These are phyloP conservation scores for Camponotus vicinus DNA, from an alignment of 1,140 invertebrate species.

Conservation along the genomic window DNA sequence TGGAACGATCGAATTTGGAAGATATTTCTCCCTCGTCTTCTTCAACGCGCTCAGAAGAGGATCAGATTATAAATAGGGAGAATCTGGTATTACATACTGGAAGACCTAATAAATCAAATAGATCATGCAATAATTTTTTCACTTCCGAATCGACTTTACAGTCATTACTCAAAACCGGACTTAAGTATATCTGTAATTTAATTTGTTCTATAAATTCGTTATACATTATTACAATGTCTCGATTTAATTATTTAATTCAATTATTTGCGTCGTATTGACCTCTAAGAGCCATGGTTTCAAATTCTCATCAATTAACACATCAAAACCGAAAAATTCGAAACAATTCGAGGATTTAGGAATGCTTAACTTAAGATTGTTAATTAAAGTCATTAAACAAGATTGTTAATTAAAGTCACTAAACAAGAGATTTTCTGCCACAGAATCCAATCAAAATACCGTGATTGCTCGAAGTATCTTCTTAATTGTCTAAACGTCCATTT, in stretches of 20 bases:
- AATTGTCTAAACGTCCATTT: conserved; percentile 94
- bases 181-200: conserved; percentile 91
- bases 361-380: conserved; percentile 88
- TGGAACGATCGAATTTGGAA: conserved; percentile 76
- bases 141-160: conserved; percentile 93
- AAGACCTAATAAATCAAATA: conserved; percentile 93
- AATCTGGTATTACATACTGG: conserved; percentile 91
- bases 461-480: conserved; percentile 90
- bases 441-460: conserved; percentile 91
- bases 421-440: conserved; percentile 92
- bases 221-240: not conserved
- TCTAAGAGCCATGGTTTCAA: conserved; percentile 96
- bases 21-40: conserved; percentile 76
- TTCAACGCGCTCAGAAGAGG: conserved; percentile 74
- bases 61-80: conserved; percentile 88
- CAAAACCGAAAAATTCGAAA: conserved; percentile 97
- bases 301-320: conserved; percentile 95
- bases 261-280: conserved; percentile 83
- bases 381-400: conserved; percentile 85
- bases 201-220: not conserved
- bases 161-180: conserved; percentile 92
- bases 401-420: conserved; percentile 86
- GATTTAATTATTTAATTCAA: conserved; percentile 22
- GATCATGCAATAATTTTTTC: conserved; percentile 94
- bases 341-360: conserved; percentile 89